phyloP scores from a whole-genome alignment of 1,140 invertebrate genomes.

The Melitaea cinxia region DNA sequence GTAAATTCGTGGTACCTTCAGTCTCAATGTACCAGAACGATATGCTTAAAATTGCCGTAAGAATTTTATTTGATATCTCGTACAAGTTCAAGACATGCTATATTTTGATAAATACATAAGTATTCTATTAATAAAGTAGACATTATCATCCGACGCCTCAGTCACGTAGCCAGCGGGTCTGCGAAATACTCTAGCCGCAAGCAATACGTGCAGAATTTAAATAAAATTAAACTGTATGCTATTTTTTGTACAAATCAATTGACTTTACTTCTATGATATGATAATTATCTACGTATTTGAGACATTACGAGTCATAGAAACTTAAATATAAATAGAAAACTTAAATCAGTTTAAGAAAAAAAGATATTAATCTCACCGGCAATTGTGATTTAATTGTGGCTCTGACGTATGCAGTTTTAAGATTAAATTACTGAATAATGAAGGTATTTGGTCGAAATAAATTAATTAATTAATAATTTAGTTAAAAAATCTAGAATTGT shows the following conservation, averaged over 20 bases:
- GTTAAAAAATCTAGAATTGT: too few relatives aligned
- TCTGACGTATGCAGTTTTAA: too few relatives aligned
- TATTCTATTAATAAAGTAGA: slow-evolving; percentile 34
- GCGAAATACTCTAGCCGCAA: slow-evolving; percentile 25
- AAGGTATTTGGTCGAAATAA: too few relatives aligned
- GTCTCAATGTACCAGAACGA: too few relatives aligned
- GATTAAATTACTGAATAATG: too few relatives aligned
- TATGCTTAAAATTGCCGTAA: slow-evolving; percentile 1
- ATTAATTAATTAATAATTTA: too few relatives aligned
- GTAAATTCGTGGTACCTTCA: too few relatives aligned
- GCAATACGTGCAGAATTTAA: slow-evolving; percentile 14
- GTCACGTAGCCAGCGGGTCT: slow-evolving; percentile 36
- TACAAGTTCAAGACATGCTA: slow-evolving; percentile 24
- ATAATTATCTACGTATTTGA: background rate
- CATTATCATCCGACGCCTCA: slow-evolving; percentile 30
- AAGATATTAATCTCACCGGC: background rate
- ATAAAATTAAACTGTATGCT: slow-evolving; percentile 3
- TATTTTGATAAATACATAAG: slow-evolving; percentile 35
- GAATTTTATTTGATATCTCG: slow-evolving; percentile 7
- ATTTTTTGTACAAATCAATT: slow-evolving; percentile 1
- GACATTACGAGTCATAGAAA: too few relatives aligned
- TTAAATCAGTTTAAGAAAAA: background rate
- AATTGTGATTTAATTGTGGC: too few relatives aligned
- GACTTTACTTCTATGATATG: background rate
- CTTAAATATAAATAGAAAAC: too few relatives aligned